phyloP scores from a whole-genome alignment of 2,797 vertebrate species.

The Acridotheres tristis region DNA sequence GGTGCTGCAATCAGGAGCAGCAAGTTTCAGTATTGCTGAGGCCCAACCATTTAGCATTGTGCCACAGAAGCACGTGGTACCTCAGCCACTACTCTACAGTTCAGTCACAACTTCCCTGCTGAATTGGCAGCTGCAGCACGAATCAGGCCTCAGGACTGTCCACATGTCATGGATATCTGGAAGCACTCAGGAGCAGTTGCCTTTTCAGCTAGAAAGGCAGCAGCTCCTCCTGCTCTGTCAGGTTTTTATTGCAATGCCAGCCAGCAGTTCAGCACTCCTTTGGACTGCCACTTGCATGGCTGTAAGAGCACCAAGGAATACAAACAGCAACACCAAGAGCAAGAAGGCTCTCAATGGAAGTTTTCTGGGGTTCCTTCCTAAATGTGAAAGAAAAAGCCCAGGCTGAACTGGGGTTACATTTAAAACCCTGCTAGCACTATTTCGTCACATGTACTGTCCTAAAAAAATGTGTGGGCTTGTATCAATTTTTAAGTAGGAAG shows the following conservation, averaged over 20 bases:
- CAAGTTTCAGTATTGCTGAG: neutral
- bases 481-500: neutral
- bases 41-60: neutral
- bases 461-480: neutral
- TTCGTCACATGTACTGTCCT: neutral
- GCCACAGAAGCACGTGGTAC: neutral
- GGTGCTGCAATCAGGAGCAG: neutral
- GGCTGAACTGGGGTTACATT: neutral
- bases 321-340: neutral
- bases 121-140: neutral
- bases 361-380: neutral
- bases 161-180: accelerated
- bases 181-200: neutral
- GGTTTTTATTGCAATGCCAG: neutral
- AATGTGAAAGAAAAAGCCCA: neutral
- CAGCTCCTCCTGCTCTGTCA: neutral
- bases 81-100: neutral
- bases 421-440: neutral
- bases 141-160: neutral
- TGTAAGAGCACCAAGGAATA: neutral
- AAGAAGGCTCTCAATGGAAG: neutral
- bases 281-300: neutral
- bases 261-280: neutral
- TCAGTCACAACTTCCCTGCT: neutral
- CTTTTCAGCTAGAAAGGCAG: neutral